These are phyloP conservation scores for Eilema caniola DNA, from an alignment of 2,888 invertebrate species.

Conservation along the genomic window DNA sequence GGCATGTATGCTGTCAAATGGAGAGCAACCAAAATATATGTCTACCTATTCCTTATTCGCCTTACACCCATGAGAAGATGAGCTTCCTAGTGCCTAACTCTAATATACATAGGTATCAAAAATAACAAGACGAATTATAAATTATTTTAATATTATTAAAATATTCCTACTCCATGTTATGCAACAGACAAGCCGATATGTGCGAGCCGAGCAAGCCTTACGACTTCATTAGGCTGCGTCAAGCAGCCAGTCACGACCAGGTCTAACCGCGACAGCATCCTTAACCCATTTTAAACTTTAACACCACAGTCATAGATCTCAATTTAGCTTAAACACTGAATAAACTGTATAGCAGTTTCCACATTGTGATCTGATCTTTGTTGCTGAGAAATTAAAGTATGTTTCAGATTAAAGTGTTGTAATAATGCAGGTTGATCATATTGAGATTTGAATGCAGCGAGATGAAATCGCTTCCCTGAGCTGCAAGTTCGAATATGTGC, in stretches of 20 bases:
- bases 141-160: constrained; percentile 12
- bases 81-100: too few species aligned
- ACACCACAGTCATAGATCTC: rapidly evolving
- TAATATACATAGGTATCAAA: background rate
- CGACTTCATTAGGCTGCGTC: constrained; percentile 81
- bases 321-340: background rate
- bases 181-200: constrained; percentile 41
- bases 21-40: too few species aligned
- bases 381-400: rapidly evolving
- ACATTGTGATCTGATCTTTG: constrained; percentile 15
- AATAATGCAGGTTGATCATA: constrained; percentile 47
- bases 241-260: constrained; percentile 75
- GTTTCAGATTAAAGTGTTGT: constrained; percentile 4
- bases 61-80: too few species aligned
- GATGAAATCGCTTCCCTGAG: constrained; percentile 52
- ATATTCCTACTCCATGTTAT: constrained; percentile 44
- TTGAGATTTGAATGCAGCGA: constrained; percentile 49
- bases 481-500: constrained; percentile 53
- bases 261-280: constrained; percentile 45
- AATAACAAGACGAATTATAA: background rate
- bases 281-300: constrained; percentile 25
- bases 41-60: too few species aligned
- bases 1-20: too few species aligned
- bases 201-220: constrained; percentile 62
- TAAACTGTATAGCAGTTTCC: too few species aligned